A percentile compares a stretch with the other conserved stretches of the same genome.
Evolutionary conservation across 2,888 invertebrate genomes (phyloP).

Genomic region (Meliscaeva auricollis): DNA sequence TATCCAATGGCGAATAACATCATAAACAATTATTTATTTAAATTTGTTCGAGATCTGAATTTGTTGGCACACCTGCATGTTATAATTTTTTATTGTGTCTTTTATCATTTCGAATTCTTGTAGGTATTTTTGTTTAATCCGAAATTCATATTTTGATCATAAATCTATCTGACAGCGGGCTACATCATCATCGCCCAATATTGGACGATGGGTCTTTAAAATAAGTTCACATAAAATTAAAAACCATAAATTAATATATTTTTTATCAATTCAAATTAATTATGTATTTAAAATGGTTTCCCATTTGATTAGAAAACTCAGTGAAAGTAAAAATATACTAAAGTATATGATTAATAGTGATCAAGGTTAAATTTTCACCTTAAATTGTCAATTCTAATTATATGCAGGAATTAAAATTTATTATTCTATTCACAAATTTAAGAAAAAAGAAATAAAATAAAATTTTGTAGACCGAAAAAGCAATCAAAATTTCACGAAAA

Average conservation of each 20-base stretch:
- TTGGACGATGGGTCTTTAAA: constrained; percentile 8
- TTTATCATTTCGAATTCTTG: constrained; percentile 24
- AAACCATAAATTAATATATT: neutral
- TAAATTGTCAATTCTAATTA: constrained; percentile 3
- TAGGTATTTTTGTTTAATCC: neutral
- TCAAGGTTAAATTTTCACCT: constrained; percentile 23
- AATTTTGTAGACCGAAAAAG: no score
- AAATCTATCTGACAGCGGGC: neutral
- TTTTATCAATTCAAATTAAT: neutral
- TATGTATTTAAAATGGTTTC: neutral
- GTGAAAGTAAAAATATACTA: neutral
- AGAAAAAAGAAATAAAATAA: neutral
- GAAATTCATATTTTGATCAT: constrained; percentile 3
- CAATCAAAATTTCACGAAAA: no score
- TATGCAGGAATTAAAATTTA: constrained; percentile 5
- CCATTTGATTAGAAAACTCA: constrained; percentile 3
- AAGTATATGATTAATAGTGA: constrained; percentile 22
- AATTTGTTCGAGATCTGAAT: constrained; percentile 36
- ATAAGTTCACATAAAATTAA: constrained; percentile 9
- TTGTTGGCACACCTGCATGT: constrained; percentile 32
- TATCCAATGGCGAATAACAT: constrained; percentile 6
- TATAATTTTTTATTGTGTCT: constrained; percentile 25
- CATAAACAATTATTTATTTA: constrained; percentile 57
- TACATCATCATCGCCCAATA: neutral
- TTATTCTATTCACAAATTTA: neutral